Evolutionary conservation across 1,140 invertebrate genomes (phyloP).

Genomic region (Frieseomelitta varia): DNA sequence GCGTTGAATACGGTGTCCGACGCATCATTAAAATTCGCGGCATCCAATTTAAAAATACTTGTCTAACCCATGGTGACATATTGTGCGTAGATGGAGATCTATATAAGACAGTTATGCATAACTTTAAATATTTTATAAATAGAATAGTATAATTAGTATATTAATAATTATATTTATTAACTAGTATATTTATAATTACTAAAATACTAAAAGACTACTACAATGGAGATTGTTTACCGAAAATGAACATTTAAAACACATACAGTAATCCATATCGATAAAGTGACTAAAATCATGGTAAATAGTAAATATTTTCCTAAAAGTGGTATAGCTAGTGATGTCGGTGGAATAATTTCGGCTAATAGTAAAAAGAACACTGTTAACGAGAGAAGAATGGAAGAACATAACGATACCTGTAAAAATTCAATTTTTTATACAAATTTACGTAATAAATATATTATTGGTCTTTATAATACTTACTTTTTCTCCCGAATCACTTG

Average conservation of each 20-base stretch:
- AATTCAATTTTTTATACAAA: background rate
- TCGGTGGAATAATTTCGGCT: conserved; percentile 98
- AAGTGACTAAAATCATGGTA: conserved; percentile 98
- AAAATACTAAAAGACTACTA: background rate
- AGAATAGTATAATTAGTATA: background rate
- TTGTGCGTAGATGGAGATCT: conserved; percentile 98
- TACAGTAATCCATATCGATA: conserved; percentile 98
- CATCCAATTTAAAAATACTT: conserved; percentile 94
- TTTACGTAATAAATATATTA: background rate
- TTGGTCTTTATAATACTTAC: conserved; percentile 64
- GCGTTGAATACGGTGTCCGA: conserved; percentile 90
- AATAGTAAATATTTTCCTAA: conserved; percentile 98
- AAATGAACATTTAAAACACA: conserved; percentile 99
- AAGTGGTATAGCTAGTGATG: conserved; percentile 97
- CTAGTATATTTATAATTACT: too few species aligned
- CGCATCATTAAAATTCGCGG: conserved; percentile 94
- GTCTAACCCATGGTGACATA: conserved; percentile 94
- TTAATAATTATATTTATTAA: too few species aligned
- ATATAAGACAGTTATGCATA: conserved; percentile 11
- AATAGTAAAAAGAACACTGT: conserved; percentile 99
- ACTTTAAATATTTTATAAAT: background rate
- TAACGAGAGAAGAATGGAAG: conserved; percentile 98
- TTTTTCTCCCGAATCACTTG: conserved; percentile 97
- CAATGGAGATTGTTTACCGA: conserved; percentile 86
- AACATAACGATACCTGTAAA: conserved; percentile 93